phyloP scores from a whole-genome alignment of 2,113 vertebrate genomes.

The Gymnorhina tibicen region DNA sequence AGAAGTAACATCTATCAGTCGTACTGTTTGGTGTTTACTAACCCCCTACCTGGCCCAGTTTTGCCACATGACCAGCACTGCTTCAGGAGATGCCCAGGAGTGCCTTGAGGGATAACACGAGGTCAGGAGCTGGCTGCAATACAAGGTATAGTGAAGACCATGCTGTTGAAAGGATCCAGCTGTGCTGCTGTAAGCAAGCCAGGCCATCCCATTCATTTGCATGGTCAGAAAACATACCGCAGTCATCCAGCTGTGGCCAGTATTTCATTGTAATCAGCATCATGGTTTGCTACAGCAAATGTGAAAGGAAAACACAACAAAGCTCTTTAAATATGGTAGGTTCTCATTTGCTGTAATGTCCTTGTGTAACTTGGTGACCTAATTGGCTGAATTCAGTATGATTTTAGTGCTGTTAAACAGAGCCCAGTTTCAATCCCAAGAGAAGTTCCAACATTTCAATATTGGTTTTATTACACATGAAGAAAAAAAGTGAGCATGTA shows the following conservation, averaged over 20 bases:
- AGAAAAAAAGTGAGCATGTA: not conserved
- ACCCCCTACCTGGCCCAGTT: not conserved
- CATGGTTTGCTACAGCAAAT: not conserved
- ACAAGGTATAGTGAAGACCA: not conserved
- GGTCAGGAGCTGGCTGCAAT: not conserved
- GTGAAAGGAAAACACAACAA: not conserved
- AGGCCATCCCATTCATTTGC: not conserved
- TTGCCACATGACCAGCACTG: not conserved
- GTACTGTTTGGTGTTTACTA: not conserved
- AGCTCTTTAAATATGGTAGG: not conserved
- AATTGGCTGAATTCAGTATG: not conserved
- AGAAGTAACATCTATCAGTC: not conserved
- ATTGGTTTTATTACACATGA: not conserved
- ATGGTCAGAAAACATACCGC: not conserved
- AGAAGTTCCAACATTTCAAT: not conserved
- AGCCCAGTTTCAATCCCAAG: not conserved
- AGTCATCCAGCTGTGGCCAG: not conserved
- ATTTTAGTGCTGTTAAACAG: not conserved
- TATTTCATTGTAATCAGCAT: not conserved
- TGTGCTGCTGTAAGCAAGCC: not conserved
- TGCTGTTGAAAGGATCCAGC: not conserved
- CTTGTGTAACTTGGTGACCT: not conserved
- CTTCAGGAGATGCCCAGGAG: not conserved
- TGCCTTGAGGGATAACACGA: not conserved
- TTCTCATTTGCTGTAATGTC: not conserved